Evolutionary conservation across 2,113 vertebrate genomes (phyloP), one percentile per base, ranked within the genome.

Genomic region (Rhombomys opimus): DNA sequence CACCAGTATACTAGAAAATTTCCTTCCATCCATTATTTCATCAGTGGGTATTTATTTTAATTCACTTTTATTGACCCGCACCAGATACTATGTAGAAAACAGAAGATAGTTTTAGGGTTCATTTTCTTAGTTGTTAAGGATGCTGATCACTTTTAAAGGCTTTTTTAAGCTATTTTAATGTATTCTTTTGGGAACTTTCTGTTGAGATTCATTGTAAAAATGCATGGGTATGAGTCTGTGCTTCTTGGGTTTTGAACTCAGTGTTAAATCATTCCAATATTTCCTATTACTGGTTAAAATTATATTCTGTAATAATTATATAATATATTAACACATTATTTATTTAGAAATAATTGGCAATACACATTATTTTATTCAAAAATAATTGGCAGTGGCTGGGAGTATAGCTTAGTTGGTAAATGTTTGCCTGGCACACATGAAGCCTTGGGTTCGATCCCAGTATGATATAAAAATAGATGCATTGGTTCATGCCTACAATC

Each of bases 281-380:
- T 81, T 23, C 15, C 59, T 2, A 6, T 5, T 57, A 8, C 46
- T 67, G 70, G 59, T 25, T 20, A 85, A 93, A 76, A 70, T 85
- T 67, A 93, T 78, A 82, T 94, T 89, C 7, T 89, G 57, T 65
- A 75, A 70, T 63, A 90, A 63, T 73, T 92, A 63, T 63, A 12
- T 76, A 32, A 77, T 35, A 4, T n/a, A 7, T 87, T 92, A 17
- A 15, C 72, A 70, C 15, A 41, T 17, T 75, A 61, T 67, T 86
- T 32, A 10, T 94, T 93, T 92, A 54, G 89, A 94, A 94, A 82
- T 5, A 94, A 27, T 50, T 96, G 65, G 9, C 22, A 81, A 35
- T 57, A 22, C 10, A n/a, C 18, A n/a, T 54, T n/a, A 14, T 78
- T 93, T 78, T 82, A 12, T 92, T 89, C 90, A 30, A 90, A 93